These are phyloP conservation scores for Tinea pellionella DNA, from an alignment of 2,888 invertebrate genomes.

Conservation along the genomic window DNA sequence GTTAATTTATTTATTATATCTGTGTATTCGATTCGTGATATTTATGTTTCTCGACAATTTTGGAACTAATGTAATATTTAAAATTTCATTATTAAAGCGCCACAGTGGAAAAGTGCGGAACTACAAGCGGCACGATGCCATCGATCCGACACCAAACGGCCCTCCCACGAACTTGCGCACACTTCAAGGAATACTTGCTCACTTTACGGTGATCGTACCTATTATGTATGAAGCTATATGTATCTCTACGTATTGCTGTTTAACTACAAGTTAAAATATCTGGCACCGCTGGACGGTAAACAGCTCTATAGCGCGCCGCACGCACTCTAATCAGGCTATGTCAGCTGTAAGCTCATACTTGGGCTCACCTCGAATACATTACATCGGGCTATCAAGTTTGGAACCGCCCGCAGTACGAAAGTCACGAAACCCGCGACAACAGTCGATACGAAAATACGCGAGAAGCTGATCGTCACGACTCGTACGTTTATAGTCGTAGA, in stretches of 20 bases:
- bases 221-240: slow-evolving; percentile 43
- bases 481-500: background rate
- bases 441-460: slow-evolving; percentile 27
- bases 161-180: slow-evolving; percentile 33
- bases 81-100: background rate
- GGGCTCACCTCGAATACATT: slow-evolving; percentile 23
- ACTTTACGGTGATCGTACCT: slow-evolving; percentile 45
- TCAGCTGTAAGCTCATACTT: slow-evolving; percentile 24
- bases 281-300: slow-evolving; percentile 23
- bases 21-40: background rate
- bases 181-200: slow-evolving; percentile 51
- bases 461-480: slow-evolving; percentile 23
- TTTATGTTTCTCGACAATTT: background rate
- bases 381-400: slow-evolving; percentile 24
- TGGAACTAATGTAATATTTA: slow-evolving; percentile 1
- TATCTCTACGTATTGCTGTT: slow-evolving; percentile 51
- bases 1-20: no score
- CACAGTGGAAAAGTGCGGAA: background rate
- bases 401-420: slow-evolving; percentile 28
- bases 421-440: slow-evolving; percentile 25
- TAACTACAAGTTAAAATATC: slow-evolving; percentile 52
- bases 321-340: slow-evolving; percentile 19
- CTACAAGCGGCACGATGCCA: slow-evolving; percentile 21
- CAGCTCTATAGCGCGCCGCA: background rate
- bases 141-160: slow-evolving; percentile 43